Evolutionary conservation across 2,113 vertebrate genomes (phyloP).

Genomic region (Dascyllus trimaculatus): DNA sequence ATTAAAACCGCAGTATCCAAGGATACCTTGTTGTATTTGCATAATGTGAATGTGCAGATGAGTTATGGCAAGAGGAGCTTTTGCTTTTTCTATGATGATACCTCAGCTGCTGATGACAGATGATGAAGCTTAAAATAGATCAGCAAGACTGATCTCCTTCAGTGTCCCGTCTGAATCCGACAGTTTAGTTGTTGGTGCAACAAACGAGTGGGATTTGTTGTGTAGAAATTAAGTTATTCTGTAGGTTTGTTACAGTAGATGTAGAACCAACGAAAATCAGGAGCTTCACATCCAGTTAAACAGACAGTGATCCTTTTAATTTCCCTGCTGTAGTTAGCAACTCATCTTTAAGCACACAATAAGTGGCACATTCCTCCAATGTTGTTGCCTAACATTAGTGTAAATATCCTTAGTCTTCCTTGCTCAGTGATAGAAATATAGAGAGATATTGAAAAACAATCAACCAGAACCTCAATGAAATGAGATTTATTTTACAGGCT

Average conservation of each 20-base stretch:
- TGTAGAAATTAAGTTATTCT: not conserved
- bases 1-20: slow-evolving; percentile 9
- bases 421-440: not conserved
- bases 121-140: slow-evolving; percentile 49
- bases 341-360: not conserved
- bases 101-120: slow-evolving; percentile 21
- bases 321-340: not conserved
- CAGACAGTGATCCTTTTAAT: not conserved
- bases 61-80: slow-evolving; percentile 3
- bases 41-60: not conserved
- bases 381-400: not conserved
- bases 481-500: slow-evolving; percentile 13
- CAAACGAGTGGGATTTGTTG: not conserved
- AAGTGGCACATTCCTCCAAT: not conserved
- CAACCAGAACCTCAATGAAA: slow-evolving; percentile 4
- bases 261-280: not conserved
- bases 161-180: not conserved
- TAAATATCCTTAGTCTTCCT: not conserved
- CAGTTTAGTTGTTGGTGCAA: slow-evolving; percentile 12
- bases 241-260: not conserved
- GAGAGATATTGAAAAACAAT: not conserved
- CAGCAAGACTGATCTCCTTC: slow-evolving; percentile 31
- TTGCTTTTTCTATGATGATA: slow-evolving; percentile 13
- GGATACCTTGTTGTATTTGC: not conserved
- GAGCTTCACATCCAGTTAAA: not conserved